Evolutionary conservation across 2,797 vertebrate species (phyloP).

Genomic region (Syngnathus rostellatus): DNA sequence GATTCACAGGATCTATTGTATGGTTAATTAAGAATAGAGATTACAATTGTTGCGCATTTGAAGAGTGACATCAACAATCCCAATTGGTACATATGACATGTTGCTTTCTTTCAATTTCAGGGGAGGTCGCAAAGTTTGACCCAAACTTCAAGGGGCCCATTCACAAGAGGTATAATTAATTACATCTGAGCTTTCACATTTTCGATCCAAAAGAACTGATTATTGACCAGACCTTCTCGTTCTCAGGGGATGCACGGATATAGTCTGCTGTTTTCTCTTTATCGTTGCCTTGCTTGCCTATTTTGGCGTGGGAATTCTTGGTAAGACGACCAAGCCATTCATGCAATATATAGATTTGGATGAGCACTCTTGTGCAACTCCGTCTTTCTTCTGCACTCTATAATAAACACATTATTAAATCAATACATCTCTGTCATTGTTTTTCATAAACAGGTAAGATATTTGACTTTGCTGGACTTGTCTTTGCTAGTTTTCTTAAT

Average conservation of each 20-base stretch:
- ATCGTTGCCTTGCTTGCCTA: slow-evolving; percentile 80
- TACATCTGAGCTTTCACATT: not conserved
- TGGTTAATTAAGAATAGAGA: slow-evolving; percentile 55
- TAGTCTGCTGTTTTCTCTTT: slow-evolving; percentile 84
- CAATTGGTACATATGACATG: not conserved
- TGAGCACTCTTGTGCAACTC: not conserved
- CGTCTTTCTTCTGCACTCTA: not conserved
- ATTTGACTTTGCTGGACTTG: not conserved
- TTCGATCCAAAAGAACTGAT: not conserved
- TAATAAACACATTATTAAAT: not conserved
- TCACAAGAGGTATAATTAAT: slow-evolving; percentile 78
- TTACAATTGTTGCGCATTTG: not conserved
- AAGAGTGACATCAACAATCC: not conserved
- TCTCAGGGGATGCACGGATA: slow-evolving; percentile 83
- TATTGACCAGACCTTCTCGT: slow-evolving; percentile 2
- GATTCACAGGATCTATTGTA: slow-evolving; percentile 6
- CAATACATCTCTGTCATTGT: not conserved
- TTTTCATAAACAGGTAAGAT: not conserved
- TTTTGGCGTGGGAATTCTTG: slow-evolving; percentile 81
- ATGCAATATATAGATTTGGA: not conserved
- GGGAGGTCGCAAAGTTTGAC: slow-evolving; percentile 83
- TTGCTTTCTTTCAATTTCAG: slow-evolving; percentile 48
- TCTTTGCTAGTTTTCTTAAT: not conserved
- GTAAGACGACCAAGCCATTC: slow-evolving; percentile 54
- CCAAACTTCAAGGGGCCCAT: slow-evolving; percentile 89